Evolutionary conservation across 2,888 invertebrate species (phyloP).

Genomic region (Tinea semifulvella): DNA sequence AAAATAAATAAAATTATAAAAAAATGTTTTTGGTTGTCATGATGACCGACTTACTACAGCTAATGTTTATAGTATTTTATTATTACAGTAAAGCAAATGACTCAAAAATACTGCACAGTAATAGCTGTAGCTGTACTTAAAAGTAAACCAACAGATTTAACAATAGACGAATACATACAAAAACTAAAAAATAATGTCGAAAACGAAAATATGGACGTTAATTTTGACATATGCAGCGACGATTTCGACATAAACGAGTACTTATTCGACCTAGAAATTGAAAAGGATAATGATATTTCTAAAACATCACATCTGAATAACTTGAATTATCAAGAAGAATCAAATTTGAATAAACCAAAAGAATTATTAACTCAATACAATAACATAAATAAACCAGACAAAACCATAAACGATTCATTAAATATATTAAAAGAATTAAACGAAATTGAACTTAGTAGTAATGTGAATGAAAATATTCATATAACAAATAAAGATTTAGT

Average conservation of each 20-base stretch:
- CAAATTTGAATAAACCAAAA: not conserved
- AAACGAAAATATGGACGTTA: constrained; percentile 22
- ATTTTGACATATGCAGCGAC: constrained; percentile 33
- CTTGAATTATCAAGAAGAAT: too few relatives aligned
- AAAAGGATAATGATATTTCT: not conserved
- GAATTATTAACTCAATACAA: constrained; percentile 11
- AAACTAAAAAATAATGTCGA: constrained; percentile 19
- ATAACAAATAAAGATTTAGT: not conserved
- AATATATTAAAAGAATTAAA: constrained; percentile 9
- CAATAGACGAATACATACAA: constrained; percentile 28
- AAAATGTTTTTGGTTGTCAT: too few relatives aligned
- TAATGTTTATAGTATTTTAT: not conserved
- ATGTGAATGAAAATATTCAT: not conserved
- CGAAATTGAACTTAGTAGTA: not conserved
- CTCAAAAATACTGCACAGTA: constrained; percentile 34
- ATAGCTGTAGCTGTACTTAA: constrained; percentile 35
- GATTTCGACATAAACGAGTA: constrained; percentile 31
- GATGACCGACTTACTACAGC: not conserved
- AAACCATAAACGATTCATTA: constrained; percentile 18
- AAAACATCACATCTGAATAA: too few relatives aligned
- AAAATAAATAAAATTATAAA: too few relatives aligned
- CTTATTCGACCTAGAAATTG: constrained; percentile 6
- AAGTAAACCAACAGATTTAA: constrained; percentile 31
- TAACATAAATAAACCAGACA: constrained; percentile 18
- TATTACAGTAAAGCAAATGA: constrained; percentile 32